A percentile compares a stretch with the other conserved stretches of the same genome.
These are phyloP conservation scores for Agrochola lychnidis DNA, from an alignment of 2,888 invertebrate genomes.

Conservation along the genomic window DNA sequence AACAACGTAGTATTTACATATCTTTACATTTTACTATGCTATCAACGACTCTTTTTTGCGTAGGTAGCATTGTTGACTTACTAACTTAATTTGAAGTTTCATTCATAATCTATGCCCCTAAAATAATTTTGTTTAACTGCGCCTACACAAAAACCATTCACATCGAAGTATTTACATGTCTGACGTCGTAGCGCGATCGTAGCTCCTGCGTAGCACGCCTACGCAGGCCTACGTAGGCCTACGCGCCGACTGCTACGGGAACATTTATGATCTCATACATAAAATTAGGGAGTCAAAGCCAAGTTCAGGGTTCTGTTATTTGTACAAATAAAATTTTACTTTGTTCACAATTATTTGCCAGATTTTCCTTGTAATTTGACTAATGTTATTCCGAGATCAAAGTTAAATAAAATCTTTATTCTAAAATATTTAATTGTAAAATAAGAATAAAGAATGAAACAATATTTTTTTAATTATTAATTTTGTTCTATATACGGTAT, in stretches of 20 bases:
- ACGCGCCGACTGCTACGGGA: slow-evolving; percentile 9
- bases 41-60: background rate
- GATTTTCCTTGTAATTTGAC: slow-evolving; percentile 22
- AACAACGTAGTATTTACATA: background rate
- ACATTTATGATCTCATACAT: slow-evolving; percentile 4
- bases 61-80: background rate
- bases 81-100: background rate
- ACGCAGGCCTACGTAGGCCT: slow-evolving; percentile 28
- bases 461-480: slow-evolving; percentile 13
- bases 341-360: slow-evolving; percentile 15
- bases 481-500: slow-evolving; percentile 29
- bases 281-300: slow-evolving; percentile 26
- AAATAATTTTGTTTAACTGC: slow-evolving; percentile 6
- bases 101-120: background rate
- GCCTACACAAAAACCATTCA: slow-evolving; percentile 22
- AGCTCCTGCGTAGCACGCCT: slow-evolving; percentile 44
- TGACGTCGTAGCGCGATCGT: slow-evolving; percentile 27
- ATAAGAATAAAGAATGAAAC: background rate
- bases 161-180: slow-evolving; percentile 9
- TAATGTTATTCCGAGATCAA: slow-evolving; percentile 30
- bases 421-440: slow-evolving; percentile 14
- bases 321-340: background rate
- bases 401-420: slow-evolving; percentile 7
- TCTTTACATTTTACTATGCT: background rate
- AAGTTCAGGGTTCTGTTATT: slow-evolving; percentile 20